Percentiles rank a stretch among this genome's conserved stretches.
phyloP scores from a whole-genome alignment of 2,888 invertebrate species.

The Lithosia quadra region DNA sequence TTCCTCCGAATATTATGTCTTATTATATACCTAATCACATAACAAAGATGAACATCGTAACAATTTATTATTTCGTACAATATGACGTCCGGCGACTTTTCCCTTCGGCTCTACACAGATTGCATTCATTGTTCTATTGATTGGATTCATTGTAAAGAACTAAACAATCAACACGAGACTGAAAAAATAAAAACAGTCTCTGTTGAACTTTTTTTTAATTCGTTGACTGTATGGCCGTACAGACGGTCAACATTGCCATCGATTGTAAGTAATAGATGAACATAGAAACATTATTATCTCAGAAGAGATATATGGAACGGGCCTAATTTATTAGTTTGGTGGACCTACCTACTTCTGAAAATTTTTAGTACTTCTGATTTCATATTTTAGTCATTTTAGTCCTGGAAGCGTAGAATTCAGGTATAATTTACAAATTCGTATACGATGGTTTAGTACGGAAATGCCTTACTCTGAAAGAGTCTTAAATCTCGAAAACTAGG shows the following conservation, averaged over 20 bases:
- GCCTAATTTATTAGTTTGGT: too few relatives aligned
- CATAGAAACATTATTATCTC: not conserved
- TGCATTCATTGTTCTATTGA: constrained; percentile 15
- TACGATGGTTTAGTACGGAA: too few relatives aligned
- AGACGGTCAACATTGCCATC: not conserved
- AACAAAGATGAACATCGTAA: not conserved
- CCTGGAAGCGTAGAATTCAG: too few relatives aligned
- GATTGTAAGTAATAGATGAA: not conserved
- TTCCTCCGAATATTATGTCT: too few relatives aligned
- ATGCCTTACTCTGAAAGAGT: too few relatives aligned
- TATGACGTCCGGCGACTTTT: constrained; percentile 2
- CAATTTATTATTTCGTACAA: not conserved
- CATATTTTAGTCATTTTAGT: too few relatives aligned
- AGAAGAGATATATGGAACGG: too few relatives aligned
- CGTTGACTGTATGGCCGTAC: not conserved
- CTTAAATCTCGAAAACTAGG: too few relatives aligned
- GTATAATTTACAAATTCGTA: too few relatives aligned
- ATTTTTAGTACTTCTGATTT: too few relatives aligned
- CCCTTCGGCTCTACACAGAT: constrained; percentile 4
- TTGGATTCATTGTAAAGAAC: constrained; percentile 17
- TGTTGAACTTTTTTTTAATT: not conserved
- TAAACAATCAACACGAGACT: constrained; percentile 13
- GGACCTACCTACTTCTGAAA: too few relatives aligned
- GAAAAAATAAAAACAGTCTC: constrained; percentile 5
- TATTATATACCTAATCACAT: too few relatives aligned